Percentiles rank a stretch among this genome's conserved stretches.
phyloP scores from a whole-genome alignment of 2,797 vertebrate genomes.

The Heterohyrax brucei region DNA sequence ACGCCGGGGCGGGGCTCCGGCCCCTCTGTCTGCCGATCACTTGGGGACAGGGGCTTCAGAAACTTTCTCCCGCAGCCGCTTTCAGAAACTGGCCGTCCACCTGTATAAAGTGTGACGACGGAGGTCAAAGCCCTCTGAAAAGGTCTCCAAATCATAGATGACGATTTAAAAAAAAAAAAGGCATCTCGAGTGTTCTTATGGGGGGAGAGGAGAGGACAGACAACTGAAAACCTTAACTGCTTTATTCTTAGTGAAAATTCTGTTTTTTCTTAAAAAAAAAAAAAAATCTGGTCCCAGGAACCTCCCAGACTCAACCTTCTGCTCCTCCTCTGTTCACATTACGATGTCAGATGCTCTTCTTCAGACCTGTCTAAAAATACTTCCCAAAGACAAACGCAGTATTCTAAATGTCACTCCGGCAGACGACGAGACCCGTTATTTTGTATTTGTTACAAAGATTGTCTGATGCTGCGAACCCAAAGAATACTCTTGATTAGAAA shows the following conservation, averaged over 20 bases:
- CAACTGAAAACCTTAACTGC: neutral
- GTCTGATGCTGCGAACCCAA: slow-evolving; percentile 78
- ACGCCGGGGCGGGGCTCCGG: neutral
- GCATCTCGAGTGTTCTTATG: neutral
- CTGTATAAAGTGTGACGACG: neutral
- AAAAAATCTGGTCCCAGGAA: neutral
- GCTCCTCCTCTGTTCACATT: neutral
- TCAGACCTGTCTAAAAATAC: slow-evolving; percentile 70
- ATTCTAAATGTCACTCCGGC: slow-evolving; percentile 75
- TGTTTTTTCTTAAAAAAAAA: neutral
- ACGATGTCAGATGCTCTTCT: neutral
- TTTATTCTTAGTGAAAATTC: neutral
- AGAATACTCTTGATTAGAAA: slow-evolving; percentile 82
- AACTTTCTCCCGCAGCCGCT: neutral
- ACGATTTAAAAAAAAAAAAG: neutral
- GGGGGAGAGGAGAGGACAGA: neutral
- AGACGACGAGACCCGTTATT: slow-evolving; percentile 72
- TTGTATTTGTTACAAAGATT: slow-evolving; percentile 80
- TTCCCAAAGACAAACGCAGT: slow-evolving; percentile 7
- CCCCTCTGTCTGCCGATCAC: no score
- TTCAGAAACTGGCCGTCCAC: neutral
- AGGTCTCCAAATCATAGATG: neutral
- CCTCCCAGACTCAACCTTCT: neutral
- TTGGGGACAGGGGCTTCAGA: neutral
- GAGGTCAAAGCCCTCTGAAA: neutral